Evolutionary conservation across 2,113 vertebrate genomes (phyloP).

Genomic region (Acanthochromis polyacanthus): DNA sequence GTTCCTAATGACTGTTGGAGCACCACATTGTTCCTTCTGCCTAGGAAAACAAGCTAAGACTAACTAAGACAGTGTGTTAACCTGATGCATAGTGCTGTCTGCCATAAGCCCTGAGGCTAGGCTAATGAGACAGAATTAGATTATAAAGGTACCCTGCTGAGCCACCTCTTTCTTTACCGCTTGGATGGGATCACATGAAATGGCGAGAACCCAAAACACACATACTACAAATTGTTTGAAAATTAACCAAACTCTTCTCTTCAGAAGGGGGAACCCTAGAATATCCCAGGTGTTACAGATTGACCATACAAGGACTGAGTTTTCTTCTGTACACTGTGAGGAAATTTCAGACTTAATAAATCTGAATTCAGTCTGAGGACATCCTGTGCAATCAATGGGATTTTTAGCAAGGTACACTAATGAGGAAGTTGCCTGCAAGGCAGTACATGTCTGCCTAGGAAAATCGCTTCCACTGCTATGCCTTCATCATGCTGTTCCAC

Average conservation of each 20-base stretch:
- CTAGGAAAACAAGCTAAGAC: constrained; percentile 67
- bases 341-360: constrained; percentile 27
- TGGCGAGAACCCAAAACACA: constrained; percentile 56
- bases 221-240: constrained; percentile 45
- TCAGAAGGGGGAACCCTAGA: constrained; percentile 31
- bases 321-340: constrained; percentile 28
- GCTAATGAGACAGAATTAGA: constrained; percentile 64
- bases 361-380: constrained; percentile 28
- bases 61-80: constrained; percentile 54
- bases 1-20: constrained; percentile 69
- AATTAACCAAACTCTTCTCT: constrained; percentile 17
- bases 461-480: constrained; percentile 53
- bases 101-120: constrained; percentile 41
- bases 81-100: constrained; percentile 45
- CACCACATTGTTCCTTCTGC: constrained; percentile 28
- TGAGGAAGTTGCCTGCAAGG: constrained; percentile 33
- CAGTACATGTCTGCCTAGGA: constrained; percentile 42
- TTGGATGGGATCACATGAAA: constrained; percentile 21
- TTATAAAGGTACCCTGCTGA: constrained; percentile 58
- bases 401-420: constrained; percentile 37
- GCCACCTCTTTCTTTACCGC: constrained; percentile 43
- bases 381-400: constrained; percentile 47
- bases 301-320: not conserved
- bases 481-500: constrained; percentile 42
- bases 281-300: constrained; percentile 46